Percentiles rank a stretch among this genome's conserved stretches.
Conservation (phyloP, 1,140 invertebrate genomes). For the Rhyacophila brunnea region DNA sequence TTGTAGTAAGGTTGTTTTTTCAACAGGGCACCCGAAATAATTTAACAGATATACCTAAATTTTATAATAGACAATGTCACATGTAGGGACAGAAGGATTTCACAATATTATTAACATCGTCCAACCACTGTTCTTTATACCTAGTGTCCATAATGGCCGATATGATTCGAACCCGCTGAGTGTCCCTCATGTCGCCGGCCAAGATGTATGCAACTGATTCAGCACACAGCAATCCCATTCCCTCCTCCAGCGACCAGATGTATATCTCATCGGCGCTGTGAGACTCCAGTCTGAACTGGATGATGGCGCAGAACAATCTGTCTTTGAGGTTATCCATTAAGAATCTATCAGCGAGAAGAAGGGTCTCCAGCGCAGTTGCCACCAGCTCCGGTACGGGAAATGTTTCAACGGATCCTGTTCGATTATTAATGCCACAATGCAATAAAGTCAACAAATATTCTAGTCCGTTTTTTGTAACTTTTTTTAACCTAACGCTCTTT, state of each 20-base stretch:
- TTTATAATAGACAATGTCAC: too few species aligned
- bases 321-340: slow-evolving; percentile 60
- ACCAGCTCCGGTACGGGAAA: slow-evolving; percentile 52
- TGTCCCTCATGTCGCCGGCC: slow-evolving; percentile 48
- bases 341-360: slow-evolving; percentile 64
- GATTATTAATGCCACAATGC: slow-evolving; percentile 49
- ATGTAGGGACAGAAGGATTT: neutral
- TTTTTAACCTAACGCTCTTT: slow-evolving; percentile 54
- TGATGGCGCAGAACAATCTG: slow-evolving; percentile 54
- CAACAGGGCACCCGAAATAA: too few species aligned
- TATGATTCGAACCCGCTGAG: slow-evolving; percentile 43
- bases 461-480: slow-evolving; percentile 57
- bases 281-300: slow-evolving; percentile 49
- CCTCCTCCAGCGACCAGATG: slow-evolving; percentile 57
- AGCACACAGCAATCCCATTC: slow-evolving; percentile 56
- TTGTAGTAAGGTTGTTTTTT: too few species aligned
- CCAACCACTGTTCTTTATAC: slow-evolving; percentile 50
- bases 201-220: slow-evolving; percentile 57
- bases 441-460: slow-evolving; percentile 56
- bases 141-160: slow-evolving; percentile 44
- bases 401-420: slow-evolving; percentile 42
- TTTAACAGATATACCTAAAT: too few species aligned
- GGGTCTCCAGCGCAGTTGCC: slow-evolving; percentile 62
- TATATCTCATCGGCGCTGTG: slow-evolving; percentile 54
- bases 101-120: slow-evolving; percentile 43